These are phyloP conservation scores for Ips nitidus DNA, from an alignment of 1,140 invertebrate genomes.

Conservation along the genomic window DNA sequence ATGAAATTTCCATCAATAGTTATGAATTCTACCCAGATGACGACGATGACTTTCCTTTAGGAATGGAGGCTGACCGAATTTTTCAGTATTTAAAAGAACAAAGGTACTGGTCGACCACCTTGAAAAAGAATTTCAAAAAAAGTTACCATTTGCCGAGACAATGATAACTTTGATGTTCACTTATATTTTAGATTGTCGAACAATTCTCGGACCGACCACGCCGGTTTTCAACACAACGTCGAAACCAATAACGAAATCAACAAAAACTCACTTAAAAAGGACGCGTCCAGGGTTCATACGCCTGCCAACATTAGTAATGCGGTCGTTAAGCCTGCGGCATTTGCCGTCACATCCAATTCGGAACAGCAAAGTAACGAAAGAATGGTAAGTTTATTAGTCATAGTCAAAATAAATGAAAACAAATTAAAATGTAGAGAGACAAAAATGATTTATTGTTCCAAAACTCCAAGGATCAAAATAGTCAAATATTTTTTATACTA, in stretches of 20 bases:
- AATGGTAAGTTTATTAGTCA: constrained; percentile 35
- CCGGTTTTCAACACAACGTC: constrained; percentile 36
- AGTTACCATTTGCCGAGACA: not conserved
- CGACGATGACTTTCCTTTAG: constrained; percentile 48
- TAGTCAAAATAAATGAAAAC: not conserved
- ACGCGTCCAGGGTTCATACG: constrained; percentile 44
- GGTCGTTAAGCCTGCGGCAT: constrained; percentile 22
- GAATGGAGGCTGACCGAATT: constrained; percentile 48
- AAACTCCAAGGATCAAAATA: no score
- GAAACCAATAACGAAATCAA: constrained; percentile 33
- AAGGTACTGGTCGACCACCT: constrained; percentile 29
- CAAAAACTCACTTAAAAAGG: constrained; percentile 26
- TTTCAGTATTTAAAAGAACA: constrained; percentile 37
- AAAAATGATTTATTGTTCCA: no score
- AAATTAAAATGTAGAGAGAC: not conserved
- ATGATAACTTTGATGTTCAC: constrained; percentile 1
- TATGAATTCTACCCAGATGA: constrained; percentile 44
- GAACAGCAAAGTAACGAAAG: constrained; percentile 42
- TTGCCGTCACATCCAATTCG: constrained; percentile 22
- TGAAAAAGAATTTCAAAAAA: no score
- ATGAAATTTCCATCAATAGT: constrained; percentile 54
- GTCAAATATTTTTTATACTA: not conserved
- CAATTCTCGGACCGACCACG: constrained; percentile 51
- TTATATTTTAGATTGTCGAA: constrained; percentile 50
- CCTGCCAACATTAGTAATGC: constrained; percentile 45